Conservation (phyloP, 2,113 vertebrate species). For the Ceuthmochares aereus region DNA sequence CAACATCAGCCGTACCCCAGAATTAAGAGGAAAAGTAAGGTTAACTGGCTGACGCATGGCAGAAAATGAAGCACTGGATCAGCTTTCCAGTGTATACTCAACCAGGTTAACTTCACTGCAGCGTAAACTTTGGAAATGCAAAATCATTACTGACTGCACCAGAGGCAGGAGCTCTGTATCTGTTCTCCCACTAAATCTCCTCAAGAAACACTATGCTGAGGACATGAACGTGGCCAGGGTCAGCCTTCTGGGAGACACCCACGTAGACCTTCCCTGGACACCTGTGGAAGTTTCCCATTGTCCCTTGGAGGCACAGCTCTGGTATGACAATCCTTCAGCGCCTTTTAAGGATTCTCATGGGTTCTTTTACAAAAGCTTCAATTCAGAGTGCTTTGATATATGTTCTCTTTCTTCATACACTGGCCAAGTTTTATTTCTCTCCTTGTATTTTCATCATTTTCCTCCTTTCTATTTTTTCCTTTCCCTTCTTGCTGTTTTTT, state of each 20-base stretch:
- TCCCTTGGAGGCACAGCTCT: background rate
- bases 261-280: background rate
- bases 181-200: accelerated
- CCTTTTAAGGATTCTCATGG: background rate
- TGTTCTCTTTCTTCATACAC: background rate
- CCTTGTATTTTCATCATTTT: background rate
- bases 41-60: background rate
- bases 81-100: accelerated
- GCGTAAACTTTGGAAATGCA: background rate
- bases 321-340: background rate
- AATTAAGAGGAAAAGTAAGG: background rate
- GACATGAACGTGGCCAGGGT: too few relatives aligned
- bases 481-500: background rate
- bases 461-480: background rate
- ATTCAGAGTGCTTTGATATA: background rate
- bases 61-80: accelerated
- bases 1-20: background rate
- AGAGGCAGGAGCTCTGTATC: background rate
- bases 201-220: background rate
- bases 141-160: background rate
- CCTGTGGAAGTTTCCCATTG: too few relatives aligned
- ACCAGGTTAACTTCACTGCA: background rate
- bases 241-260: background rate
- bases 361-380: background rate
- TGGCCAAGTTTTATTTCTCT: background rate